Evolutionary conservation across 1,140 invertebrate genomes (phyloP), one percentile per base, ranked within the genome.

Genomic region (Mactra quadrangularis): DNA sequence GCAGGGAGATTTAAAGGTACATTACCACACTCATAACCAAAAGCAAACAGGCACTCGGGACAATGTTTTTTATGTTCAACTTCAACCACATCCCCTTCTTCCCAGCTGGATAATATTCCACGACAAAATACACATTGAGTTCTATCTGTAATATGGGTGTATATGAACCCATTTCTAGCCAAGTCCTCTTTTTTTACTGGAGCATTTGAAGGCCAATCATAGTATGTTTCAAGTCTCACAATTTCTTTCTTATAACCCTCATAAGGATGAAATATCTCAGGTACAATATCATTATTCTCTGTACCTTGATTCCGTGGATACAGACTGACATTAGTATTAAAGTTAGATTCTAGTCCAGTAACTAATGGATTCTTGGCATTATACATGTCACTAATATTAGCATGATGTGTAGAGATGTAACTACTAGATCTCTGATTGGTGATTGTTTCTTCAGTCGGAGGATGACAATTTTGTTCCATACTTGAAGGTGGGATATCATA

Each of bases 121-220:
- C 94, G 94, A 92, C 97, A 98, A 94, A 96, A 98, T 6, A 95
- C 96, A 93, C 98, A 99, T 85, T 96, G 95, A 0, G 98, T 96
- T 90, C 96, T 93, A 88, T 96, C 95, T 22, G 81, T 84, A 31
- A 81, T 70, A 55, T 86, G 85, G 13, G 38, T 75, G 60, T 96
- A 97, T 90, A 95, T 97, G 93, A 98, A 97, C 15, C 97, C 97
- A 53, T 96, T 96, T 90, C 95, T 95, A 2, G 96, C 96, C 85
- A 98, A 94, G 88, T 95, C 94, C 89, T 95, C 93, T 0, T 96
- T 95, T 89, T 94, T 94, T 1, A 97, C 94, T 29, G 94, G 92
- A 27, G 95, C 95, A 89, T 95, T 94, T 25, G 92, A 83, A 57
- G 96, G 96, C 97, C 97, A 97, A 85, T 96, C 89, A 93, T 93